These are phyloP conservation scores for Rapana venosa DNA, from an alignment of 2,888 invertebrate genomes.

Conservation along the genomic window DNA sequence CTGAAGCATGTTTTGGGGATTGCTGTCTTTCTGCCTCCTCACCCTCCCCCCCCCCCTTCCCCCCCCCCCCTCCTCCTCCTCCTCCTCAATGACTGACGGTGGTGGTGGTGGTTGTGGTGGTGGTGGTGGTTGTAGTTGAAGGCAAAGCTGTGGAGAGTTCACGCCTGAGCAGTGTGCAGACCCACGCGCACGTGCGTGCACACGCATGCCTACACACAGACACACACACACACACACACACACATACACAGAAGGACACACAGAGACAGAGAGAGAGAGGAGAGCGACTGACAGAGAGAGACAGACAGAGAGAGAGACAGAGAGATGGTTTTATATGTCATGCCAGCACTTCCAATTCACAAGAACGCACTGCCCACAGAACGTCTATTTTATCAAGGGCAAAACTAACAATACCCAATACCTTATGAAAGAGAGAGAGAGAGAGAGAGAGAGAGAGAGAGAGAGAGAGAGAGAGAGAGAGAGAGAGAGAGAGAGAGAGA, in stretches of 20 bases:
- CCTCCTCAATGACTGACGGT: too few relatives aligned
- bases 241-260: background rate
- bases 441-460: background rate
- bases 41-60: too few relatives aligned
- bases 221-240: background rate
- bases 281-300: background rate
- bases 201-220: conserved; percentile 4
- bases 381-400: background rate
- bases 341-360: too few relatives aligned
- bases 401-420: background rate
- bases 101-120: too few relatives aligned
- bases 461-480: background rate
- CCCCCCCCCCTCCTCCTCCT: too few relatives aligned
- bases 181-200: background rate
- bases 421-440: background rate
- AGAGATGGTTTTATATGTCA: background rate
- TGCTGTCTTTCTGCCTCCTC: too few relatives aligned
- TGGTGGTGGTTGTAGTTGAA: too few relatives aligned
- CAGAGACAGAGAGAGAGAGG: background rate
- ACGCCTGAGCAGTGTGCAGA: background rate
- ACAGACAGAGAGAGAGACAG: conserved; percentile 9
- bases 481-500: background rate
- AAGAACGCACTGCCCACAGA: background rate
- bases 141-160: too few relatives aligned
- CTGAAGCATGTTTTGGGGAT: too few relatives aligned